Evolutionary conservation across 2,113 vertebrate species (phyloP), one percentile per base, ranked within the genome.

Genomic region (Thamnaconus septentrionalis): DNA sequence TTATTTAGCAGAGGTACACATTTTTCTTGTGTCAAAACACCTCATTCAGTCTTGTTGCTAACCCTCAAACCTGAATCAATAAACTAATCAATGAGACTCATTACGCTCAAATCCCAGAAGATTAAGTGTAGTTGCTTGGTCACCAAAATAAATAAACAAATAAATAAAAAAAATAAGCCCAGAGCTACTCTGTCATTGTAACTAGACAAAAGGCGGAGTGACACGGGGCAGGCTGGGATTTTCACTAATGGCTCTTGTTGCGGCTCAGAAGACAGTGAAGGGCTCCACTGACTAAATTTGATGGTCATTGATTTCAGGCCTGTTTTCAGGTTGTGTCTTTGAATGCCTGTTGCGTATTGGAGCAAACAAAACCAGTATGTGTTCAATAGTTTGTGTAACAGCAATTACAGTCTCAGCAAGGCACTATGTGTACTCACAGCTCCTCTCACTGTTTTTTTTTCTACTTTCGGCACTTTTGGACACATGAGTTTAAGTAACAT

Each of bases 81-180:
- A 71, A 75, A 75, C 70, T 2, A 85, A 90, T 91, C 88, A 82
- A 90, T 87, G 78, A 68, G 47, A 64, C 84, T 91, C 77, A 89
- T 91, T 82, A 88, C 59, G 62, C 61, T 83, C 75, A 84, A 87
- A 88, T 82, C 78, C 79, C 77, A 56, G 5, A 51, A 76, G 82
- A 88, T 85, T 84, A 80, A 73, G 69, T 74, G 71, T 66, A 73
- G 73, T 79, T 78, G 75, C 76, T 73, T 71, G 44, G 67, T 82
- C 76, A 84, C 82, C 71, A 73, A 76, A 69, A 75, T 73, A 69
- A 44, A 66, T 82, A 75, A 82, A 82, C 67, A 69, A 76, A 1
- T 67, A 85, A 86, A n/a, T n/a, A 90, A 86, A 64, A 62, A 76
- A 87, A 84, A 80, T 71, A 76, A 64, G 61, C 67, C 68, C 64